Evolutionary conservation across 2,113 vertebrate genomes (phyloP), one percentile per base, ranked within the genome.

Genomic region (Elephas maximus): DNA sequence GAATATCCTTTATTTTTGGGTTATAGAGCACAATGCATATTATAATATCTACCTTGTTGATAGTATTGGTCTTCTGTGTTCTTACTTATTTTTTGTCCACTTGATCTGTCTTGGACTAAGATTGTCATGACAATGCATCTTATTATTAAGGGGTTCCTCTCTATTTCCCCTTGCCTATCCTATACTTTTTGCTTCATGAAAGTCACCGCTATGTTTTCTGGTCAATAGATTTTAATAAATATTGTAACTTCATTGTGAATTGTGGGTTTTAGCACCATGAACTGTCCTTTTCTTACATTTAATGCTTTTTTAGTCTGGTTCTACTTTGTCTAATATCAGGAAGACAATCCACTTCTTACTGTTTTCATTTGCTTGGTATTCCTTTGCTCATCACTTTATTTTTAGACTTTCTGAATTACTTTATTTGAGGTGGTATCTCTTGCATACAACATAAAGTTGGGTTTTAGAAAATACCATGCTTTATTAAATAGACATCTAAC

Each of bases 351-450:
- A 90, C 83, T 94, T 85, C 24, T 82, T 48, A 77, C 11, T 84
- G 45, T 53, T 88, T 93, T 88, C 0, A 17, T 93, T 87, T 94
- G 12, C 26, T 20, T 76, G 14, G 44, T 44, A 74, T 74, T 20
- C 45, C 62, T 90, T 87, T 71, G 9, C 5, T 18, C 5, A 67
- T 82, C 1, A 11, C 45, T 96, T 84, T 90, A 45, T 71, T 90
- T 96, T 97, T 67, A 95, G 65, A 11, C 44, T 92, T 93, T 88
- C 44, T 92, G 48, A 90, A 57, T 87, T 95, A 71, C 63, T 88
- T 93, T 81, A 78, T 90, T 85, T 44, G 2, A 83, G n/a, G 1
- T 87, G 15, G 3, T 60, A 33, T 80, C 44, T 84, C 45, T 57
- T 67, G 21, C 26, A 45, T 12, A 88, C 37, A 90, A 60, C 4